These are phyloP conservation scores for Paguma larvata DNA, from an alignment of 2,797 vertebrate species.

Conservation along the genomic window DNA sequence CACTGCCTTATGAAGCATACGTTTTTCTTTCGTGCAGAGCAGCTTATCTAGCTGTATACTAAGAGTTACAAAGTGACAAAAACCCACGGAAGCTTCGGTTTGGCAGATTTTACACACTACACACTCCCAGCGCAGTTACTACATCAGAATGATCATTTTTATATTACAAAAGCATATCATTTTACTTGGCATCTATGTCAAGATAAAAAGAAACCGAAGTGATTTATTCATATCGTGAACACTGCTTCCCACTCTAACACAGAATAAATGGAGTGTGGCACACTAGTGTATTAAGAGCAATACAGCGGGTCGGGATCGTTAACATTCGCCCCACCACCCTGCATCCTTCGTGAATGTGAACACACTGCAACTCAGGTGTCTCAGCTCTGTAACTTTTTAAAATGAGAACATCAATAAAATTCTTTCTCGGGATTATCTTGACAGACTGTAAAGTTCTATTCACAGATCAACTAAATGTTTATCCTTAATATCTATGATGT, in stretches of 20 bases:
- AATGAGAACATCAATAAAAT: neutral
- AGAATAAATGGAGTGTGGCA: neutral
- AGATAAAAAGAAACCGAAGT: neutral
- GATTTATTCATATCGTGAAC: neutral
- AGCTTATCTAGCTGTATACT: neutral
- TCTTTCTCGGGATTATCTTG: neutral
- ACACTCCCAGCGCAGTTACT: neutral
- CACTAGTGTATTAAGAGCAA: neutral
- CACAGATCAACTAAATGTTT: neutral
- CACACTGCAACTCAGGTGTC: neutral
- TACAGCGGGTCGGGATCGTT: neutral
- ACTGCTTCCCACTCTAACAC: neutral
- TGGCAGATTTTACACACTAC: neutral
- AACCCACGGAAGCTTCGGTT: neutral
- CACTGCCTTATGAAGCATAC: neutral
- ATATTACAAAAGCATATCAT: neutral
- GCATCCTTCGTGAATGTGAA: neutral
- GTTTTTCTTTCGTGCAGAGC: neutral
- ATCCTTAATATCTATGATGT: neutral
- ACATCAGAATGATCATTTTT: neutral
- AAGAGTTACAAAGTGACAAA: neutral
- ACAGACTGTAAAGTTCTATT: neutral
- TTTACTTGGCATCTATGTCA: neutral
- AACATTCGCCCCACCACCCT: neutral
- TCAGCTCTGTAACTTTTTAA: neutral